Evolutionary conservation across 2,113 vertebrate genomes (phyloP).

Genomic region (Pleuronectes platessa): DNA sequence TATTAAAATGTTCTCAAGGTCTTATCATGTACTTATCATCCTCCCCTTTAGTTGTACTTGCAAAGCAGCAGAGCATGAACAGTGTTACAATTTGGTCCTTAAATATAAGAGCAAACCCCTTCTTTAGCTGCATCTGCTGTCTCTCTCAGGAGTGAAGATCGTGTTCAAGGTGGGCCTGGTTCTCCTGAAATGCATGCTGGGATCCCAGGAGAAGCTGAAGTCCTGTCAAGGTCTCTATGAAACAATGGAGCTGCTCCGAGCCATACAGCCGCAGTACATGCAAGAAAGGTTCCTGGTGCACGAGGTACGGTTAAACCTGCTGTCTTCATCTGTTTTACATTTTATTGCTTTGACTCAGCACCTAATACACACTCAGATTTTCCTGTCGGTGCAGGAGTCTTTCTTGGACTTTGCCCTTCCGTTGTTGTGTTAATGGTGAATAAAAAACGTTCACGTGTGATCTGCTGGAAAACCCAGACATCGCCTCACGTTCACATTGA

Average conservation of each 20-base stretch:
- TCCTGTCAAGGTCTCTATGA: slow-evolving; percentile 93
- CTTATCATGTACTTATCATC: not conserved
- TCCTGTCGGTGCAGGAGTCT: not conserved
- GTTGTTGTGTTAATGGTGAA: not conserved
- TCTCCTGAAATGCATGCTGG: slow-evolving; percentile 91
- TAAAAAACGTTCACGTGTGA: not conserved
- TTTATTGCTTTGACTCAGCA: slow-evolving; percentile 14
- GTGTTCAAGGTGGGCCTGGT: slow-evolving; percentile 95
- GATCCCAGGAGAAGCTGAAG: slow-evolving; percentile 93
- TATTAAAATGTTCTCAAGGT: not conserved
- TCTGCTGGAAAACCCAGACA: not conserved
- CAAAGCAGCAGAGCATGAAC: not conserved
- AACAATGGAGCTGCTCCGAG: slow-evolving; percentile 91
- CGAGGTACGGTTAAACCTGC: slow-evolving; percentile 83
- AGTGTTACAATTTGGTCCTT: too few species aligned
- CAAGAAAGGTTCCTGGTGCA: slow-evolving; percentile 91
- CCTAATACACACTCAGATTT: not conserved
- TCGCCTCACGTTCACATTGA: not conserved
- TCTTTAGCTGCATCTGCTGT: not conserved
- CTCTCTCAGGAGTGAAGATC: slow-evolving; percentile 91
- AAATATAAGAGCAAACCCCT: not conserved
- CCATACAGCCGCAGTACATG: slow-evolving; percentile 90
- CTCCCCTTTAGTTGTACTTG: not conserved
- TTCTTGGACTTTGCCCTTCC: slow-evolving; percentile 29
- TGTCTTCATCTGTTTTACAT: not conserved